Base-by-base conservation (phyloP, 2,888 invertebrate species). In the Drosophila borealis region DNA sequence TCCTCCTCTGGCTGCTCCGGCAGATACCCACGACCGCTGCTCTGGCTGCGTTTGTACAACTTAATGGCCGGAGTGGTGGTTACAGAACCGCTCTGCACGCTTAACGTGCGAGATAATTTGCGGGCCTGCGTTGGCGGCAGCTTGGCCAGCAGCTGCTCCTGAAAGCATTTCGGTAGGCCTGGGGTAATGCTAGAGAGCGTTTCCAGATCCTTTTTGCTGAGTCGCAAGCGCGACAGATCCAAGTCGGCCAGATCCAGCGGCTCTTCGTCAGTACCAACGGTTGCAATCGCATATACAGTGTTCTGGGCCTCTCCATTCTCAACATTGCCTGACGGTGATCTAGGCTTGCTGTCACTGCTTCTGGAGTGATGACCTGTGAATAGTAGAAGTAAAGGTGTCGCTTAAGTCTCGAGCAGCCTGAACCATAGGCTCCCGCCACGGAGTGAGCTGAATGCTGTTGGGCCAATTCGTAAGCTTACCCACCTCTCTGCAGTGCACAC, bases 141-240 rank as follows among this genome's bases (percentile, higher is more conserved):
- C 90, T 95, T 95, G 78, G 95, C 95, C 64, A 96, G 93, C 81
- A 96, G 93, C 91, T 95, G 95, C 69, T 94, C 95, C 93, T 95
- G 95, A 89, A 95, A 94, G 44, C 95, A 94, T 82, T 95, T 94
- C 75, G 95, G 95, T 81, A 96, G 93, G 77, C 94, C 95, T 36
- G 96, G 96, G 80, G 96, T 95, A 78, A 96, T 93, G 80, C 94
- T 95, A 25, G 95, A 95, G 78, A 95, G 93, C 73, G 95, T 94
- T 89, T 95, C 94, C 88, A 95, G 93, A 93, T 96, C 96, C 89
- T 94, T 94, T 92, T 95, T 95, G 78, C 95, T 94, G 70, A 96
- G 93, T 91, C 95, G 94, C 84, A 96, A 93, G 82, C 95, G 94
- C 89, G 95, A 95, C 84, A 96, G 92, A 92, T 96, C 95, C 91